Evolutionary conservation across 2,113 vertebrate genomes (phyloP).

Genomic region (Malurus cyaneus): DNA sequence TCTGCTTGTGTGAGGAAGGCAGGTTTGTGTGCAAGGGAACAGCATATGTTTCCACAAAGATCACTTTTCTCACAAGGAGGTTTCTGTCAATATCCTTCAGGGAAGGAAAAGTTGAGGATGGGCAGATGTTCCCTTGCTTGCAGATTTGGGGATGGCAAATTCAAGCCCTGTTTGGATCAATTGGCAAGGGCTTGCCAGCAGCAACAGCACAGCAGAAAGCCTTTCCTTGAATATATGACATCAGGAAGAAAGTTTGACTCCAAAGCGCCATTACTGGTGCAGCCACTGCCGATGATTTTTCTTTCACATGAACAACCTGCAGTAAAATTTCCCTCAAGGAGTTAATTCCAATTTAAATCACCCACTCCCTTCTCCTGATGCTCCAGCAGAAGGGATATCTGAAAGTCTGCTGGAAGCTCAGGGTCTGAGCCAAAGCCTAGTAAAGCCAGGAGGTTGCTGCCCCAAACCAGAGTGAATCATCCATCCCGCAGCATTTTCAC

Average conservation of each 20-base stretch:
- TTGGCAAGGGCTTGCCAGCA: not conserved
- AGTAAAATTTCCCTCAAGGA: not conserved
- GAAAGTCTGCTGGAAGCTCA: not conserved
- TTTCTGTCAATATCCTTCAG: not conserved
- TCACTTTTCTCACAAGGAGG: not conserved
- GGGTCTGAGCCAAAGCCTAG: not conserved
- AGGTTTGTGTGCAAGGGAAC: not conserved
- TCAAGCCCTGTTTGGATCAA: not conserved
- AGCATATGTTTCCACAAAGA: accelerated
- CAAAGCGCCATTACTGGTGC: not conserved
- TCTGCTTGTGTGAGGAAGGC: not conserved
- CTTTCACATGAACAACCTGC: not conserved
- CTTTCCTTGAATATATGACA: not conserved
- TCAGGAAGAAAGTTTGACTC: not conserved
- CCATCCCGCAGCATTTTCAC: not conserved
- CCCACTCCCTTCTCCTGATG: not conserved
- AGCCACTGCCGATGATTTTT: not conserved
- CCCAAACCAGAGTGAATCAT: not conserved
- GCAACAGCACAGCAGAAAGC: not conserved
- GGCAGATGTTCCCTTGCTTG: not conserved
- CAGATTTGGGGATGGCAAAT: not conserved
- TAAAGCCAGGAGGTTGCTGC: not conserved
- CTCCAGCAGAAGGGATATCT: not conserved
- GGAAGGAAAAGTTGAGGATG: not conserved
- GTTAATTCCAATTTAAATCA: not conserved